A percentile compares a stretch with the other conserved stretches of the same genome.
Evolutionary conservation across 2,888 invertebrate genomes (phyloP).

Genomic region (Chymomyza fuscimana): DNA sequence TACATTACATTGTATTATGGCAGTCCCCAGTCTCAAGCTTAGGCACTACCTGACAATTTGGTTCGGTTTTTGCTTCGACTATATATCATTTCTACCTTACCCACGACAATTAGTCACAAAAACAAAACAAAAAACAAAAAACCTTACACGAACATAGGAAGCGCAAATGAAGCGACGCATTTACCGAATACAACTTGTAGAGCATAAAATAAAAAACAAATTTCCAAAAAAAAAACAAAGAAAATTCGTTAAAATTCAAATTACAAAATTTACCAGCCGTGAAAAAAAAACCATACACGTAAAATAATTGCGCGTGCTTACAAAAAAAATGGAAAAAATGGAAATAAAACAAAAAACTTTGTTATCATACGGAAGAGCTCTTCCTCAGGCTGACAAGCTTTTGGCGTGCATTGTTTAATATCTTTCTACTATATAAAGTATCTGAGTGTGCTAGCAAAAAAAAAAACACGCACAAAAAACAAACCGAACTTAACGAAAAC

Average conservation of each 20-base stretch:
- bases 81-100: slow-evolving; percentile 31
- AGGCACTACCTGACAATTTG: neutral
- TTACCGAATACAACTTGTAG: neutral
- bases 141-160: slow-evolving; percentile 35
- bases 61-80: slow-evolving; percentile 33
- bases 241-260: slow-evolving; percentile 52
- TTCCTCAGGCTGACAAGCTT: neutral
- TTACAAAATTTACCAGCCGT: slow-evolving; percentile 60
- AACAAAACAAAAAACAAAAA: slow-evolving; percentile 24
- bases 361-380: slow-evolving; percentile 60
- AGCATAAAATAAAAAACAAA: neutral
- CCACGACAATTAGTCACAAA: slow-evolving; percentile 58
- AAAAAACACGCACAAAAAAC: neutral
- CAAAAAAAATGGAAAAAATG: slow-evolving; percentile 17
- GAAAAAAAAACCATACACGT: slow-evolving; percentile 10
- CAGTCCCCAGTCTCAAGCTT: no score
- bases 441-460: neutral
- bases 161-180: slow-evolving; percentile 47
- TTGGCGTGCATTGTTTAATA: neutral
- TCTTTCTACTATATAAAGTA: neutral
- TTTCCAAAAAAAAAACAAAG: neutral
- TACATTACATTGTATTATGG: neutral
- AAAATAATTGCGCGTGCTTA: slow-evolving; percentile 39
- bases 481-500: slow-evolving; percentile 33
- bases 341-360: slow-evolving; percentile 18